Evolutionary conservation across 2,113 vertebrate species (phyloP).

Genomic region (Syngnathus scovelli): DNA sequence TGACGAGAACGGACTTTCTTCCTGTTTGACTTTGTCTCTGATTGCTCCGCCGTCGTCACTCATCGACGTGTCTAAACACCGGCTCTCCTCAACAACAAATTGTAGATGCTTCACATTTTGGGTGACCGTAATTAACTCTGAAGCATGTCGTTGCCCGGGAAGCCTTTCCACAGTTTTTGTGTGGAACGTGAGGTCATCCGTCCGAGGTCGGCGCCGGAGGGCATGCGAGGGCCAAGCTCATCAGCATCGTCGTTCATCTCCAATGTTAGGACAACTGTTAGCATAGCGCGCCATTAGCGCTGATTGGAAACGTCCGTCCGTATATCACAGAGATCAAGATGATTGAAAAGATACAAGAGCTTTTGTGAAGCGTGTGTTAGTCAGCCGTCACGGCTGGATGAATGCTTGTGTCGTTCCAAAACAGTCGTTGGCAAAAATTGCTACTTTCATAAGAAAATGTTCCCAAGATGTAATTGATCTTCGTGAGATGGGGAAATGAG

Average conservation of each 20-base stretch:
- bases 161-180: constrained; percentile 11
- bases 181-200: constrained; percentile 16
- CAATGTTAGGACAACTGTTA: constrained; percentile 59
- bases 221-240: constrained; percentile 48
- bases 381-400: neutral
- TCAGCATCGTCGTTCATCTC: constrained; percentile 54
- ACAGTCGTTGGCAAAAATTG: too few species aligned
- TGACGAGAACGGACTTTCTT: constrained; percentile 54
- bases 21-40: constrained; percentile 62
- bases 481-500: neutral
- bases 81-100: constrained; percentile 4
- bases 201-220: constrained; percentile 39
- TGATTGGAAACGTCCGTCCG: constrained; percentile 53
- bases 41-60: constrained; percentile 56
- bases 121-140: neutral
- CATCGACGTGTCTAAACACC: constrained; percentile 58
- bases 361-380: constrained; percentile 9
- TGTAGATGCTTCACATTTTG: neutral
- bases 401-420: too few species aligned
- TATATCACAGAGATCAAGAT: constrained; percentile 36
- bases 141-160: constrained; percentile 9
- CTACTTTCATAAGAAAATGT: neutral
- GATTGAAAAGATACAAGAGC: constrained; percentile 14
- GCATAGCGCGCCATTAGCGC: constrained; percentile 39
- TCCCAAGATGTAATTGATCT: neutral